Base-by-base conservation (phyloP, 2,888 invertebrate genomes). In the Abrostola triplasia region DNA sequence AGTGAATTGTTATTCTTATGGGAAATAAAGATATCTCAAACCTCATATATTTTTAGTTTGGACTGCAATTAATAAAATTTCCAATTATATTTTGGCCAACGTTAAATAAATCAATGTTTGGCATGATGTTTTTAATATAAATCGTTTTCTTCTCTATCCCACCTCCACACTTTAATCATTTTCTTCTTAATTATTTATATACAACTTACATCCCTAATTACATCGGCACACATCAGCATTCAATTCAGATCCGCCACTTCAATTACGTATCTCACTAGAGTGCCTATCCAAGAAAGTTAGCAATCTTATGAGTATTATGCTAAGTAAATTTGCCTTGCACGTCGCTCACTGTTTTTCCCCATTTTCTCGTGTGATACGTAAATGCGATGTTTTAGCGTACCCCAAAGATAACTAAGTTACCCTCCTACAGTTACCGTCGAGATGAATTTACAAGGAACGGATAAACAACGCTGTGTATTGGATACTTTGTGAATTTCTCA, bases 361-460 rank as follows among this genome's bases (percentile, higher is more conserved):
- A 72, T 79, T 72, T 79, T 69, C 72, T 74, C 60, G 64, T 69
- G 75, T 76, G 70, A 76, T 73, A 73, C 83, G 83, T 69, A 77
- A 82, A 81, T 70, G 72, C 69, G 79, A 81, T 80, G 76, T 78
- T 82, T 83, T 82, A 76, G 76, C 64, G 64, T 76, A 71, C 72
- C 75, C 72, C 58, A 80, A 82, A 83, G 83, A 81, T 87, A 86
- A 85, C 81, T 73, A 70, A 82, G 80, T 86, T 86, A 87, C 73
- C 51, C 72, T 64, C 67, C 74, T 65, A 70, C 66, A 54, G 59
- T 64, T 67, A 60, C 69, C 73, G 75, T 71, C 71, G 64, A 61
- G 72, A 73, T 75, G 67, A 77, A 76, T 82, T 79, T 77, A 70
- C 58, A 67, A 64, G 60, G 59, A 63, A 59, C 57, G 68, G 70